These are phyloP conservation scores for Scolanthus callimorphus DNA, from an alignment of 92 coral and sea anemone genomes.

Conservation along the genomic window DNA sequence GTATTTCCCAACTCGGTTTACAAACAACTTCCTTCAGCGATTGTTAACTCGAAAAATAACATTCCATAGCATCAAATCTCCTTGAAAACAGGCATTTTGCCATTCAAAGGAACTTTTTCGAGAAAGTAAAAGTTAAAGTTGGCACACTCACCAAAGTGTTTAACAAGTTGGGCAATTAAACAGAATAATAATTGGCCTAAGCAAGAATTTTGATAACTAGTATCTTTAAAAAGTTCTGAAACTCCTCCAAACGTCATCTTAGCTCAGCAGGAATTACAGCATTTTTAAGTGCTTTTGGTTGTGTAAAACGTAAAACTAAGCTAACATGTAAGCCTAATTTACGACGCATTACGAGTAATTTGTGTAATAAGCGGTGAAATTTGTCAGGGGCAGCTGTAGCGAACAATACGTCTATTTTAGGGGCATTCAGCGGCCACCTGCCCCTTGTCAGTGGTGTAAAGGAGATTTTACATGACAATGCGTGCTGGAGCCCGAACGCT, in stretches of 20 bases:
- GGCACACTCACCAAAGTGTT: background rate
- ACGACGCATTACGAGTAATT: conserved; percentile 58
- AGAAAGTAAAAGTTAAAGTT: too few relatives aligned
- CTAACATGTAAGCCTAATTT: conserved; percentile 40
- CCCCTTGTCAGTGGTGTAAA: conserved; percentile 43
- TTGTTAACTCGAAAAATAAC: too few relatives aligned
- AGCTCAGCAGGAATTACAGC: too few relatives aligned
- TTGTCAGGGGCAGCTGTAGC: conserved; percentile 72
- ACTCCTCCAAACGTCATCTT: background rate
- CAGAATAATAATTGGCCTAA: background rate
- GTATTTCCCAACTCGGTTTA: too few relatives aligned
- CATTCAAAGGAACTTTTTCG: too few relatives aligned
- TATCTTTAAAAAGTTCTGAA: background rate
- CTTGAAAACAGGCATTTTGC: too few relatives aligned
- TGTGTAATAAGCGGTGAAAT: conserved; percentile 74
- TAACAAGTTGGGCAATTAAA: background rate
- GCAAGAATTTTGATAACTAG: background rate
- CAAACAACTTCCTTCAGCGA: too few relatives aligned
- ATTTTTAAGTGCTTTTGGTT: background rate
- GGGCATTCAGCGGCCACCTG: conserved; percentile 85
- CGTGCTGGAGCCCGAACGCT: conserved; percentile 7
- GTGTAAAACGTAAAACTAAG: conserved; percentile 16
- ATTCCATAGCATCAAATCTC: too few relatives aligned
- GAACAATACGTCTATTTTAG: conserved; percentile 81
- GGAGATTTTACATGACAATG: conserved; percentile 75